phyloP scores from a whole-genome alignment of 2,113 vertebrate species.

The Pholis gunnellus region DNA sequence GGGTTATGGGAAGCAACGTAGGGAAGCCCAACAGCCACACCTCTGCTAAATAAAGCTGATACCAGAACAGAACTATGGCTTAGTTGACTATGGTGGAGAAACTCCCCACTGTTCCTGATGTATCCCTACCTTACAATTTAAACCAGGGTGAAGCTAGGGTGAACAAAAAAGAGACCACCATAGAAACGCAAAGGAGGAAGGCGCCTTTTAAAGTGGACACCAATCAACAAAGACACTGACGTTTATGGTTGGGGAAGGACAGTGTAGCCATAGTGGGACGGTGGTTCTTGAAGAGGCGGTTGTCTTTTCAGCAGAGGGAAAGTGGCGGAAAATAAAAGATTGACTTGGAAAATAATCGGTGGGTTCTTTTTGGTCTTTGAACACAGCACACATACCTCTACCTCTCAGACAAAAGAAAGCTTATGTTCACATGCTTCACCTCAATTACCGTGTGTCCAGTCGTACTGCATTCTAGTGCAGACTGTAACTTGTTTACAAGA shows the following conservation, averaged over 20 bases:
- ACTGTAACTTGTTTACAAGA: constrained; percentile 13
- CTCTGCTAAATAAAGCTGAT: constrained; percentile 75
- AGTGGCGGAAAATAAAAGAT: constrained; percentile 55
- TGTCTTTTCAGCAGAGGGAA: constrained; percentile 55
- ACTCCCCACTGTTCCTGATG: constrained; percentile 62
- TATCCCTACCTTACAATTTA: constrained; percentile 75
- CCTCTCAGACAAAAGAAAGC: constrained; percentile 33
- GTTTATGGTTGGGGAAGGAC: constrained; percentile 60
- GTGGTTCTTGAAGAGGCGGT: constrained; percentile 27
- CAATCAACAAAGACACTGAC: constrained; percentile 64
- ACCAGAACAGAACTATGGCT: constrained; percentile 64
- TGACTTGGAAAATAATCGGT: constrained; percentile 6
- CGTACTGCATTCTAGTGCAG: constrained; percentile 16
- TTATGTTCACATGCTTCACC: constrained; percentile 45
- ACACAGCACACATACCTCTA: constrained; percentile 20
- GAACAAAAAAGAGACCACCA: constrained; percentile 59
- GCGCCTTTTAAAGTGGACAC: constrained; percentile 54
- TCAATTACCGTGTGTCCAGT: constrained; percentile 51
- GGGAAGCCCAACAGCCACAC: constrained; percentile 72
- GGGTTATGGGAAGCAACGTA: constrained; percentile 59
- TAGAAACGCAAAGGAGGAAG: constrained; percentile 52
- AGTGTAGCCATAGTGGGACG: constrained; percentile 42
- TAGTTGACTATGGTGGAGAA: constrained; percentile 58
- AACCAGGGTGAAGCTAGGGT: constrained; percentile 54
- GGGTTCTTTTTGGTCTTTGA: constrained; percentile 37